These are phyloP conservation scores for Eretmodus cyanostictus DNA, from an alignment of 2,113 vertebrate genomes.

Conservation along the genomic window DNA sequence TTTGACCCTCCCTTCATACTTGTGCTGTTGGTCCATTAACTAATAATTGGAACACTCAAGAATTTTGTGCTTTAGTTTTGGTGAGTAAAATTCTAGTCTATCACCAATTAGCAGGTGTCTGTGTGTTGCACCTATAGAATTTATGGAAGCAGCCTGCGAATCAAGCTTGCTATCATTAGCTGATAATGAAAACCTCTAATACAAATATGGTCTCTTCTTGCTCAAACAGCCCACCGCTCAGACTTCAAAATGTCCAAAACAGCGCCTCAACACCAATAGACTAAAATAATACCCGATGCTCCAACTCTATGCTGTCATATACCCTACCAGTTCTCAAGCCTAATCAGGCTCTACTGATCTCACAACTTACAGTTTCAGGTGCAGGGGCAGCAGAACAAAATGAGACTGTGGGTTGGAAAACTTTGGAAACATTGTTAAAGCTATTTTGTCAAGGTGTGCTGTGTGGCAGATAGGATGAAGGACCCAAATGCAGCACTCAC, in stretches of 20 bases:
- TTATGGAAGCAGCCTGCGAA: not conserved
- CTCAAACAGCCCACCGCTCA: not conserved
- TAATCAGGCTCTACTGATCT: not conserved
- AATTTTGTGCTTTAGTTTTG: not conserved
- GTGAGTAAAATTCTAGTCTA: rapidly evolving
- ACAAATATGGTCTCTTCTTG: not conserved
- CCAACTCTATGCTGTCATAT: not conserved
- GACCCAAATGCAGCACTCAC: not conserved
- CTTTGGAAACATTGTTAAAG: not conserved
- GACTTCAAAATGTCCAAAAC: not conserved
- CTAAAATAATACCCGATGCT: not conserved
- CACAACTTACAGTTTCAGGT: not conserved
- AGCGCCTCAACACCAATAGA: rapidly evolving
- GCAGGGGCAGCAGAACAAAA: not conserved
- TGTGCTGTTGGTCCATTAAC: not conserved
- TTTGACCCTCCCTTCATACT: not conserved
- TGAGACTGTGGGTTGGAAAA: not conserved
- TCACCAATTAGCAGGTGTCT: not conserved
- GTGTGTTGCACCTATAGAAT: not conserved
- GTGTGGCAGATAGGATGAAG: not conserved
- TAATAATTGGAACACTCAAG: not conserved
- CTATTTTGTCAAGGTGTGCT: not conserved
- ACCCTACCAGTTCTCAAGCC: not conserved
- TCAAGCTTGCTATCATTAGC: not conserved
- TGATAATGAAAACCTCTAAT: not conserved